Base-by-base conservation (phyloP, 2,113 vertebrate genomes). In the Coregonus clupeaformis region DNA sequence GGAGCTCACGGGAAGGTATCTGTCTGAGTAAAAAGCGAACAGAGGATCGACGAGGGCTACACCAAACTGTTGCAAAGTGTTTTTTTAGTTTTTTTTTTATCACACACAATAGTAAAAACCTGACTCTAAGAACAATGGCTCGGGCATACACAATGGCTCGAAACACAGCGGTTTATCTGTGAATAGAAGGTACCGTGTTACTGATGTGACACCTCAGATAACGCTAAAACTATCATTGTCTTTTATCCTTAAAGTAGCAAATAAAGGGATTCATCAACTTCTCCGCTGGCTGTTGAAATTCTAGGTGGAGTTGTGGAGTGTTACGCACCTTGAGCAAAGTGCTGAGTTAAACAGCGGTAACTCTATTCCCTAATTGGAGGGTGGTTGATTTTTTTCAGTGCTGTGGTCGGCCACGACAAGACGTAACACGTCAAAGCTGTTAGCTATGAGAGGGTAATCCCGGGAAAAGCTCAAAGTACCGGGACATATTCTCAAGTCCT, bases 11-110 rank as follows among this genome's bases (percentile, higher is more conserved):
- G 79, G 77, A 87, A 71, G 78, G 72, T 83, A 74, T 76, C 73
- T 42, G 36, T 82, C 32, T 79, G 68, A 77, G 81, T 78, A 72
- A 73, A 84, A 72, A 85, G 79, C 77, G 62, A 82, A 84, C 74
- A 74, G 55, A 80, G 69, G 74, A 71, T 77, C 30, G 45, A 69
- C n/a, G 57, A 57, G 60, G 71, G 68, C 29, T 5, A 32, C 49
- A 52, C 16, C 1, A 52, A 52, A 52, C 49, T 18, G 4, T 60
- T 60, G 57, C 6, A 7, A 24, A 60, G 16, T 3, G 6, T 7
- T 45, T n/a, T n/a, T n/a, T n/a, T n/a, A n/a, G n/a, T 2, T 0
- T 6, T 36, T 32, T 36, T 36, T 20, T 60, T 24, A 60, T n/a
- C 57, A 60, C n/a, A 6, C 14, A 52, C 5, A 24, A 22, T 16